phyloP scores from a whole-genome alignment of 2,113 vertebrate genomes.

The Corythoichthys haematopterus region DNA sequence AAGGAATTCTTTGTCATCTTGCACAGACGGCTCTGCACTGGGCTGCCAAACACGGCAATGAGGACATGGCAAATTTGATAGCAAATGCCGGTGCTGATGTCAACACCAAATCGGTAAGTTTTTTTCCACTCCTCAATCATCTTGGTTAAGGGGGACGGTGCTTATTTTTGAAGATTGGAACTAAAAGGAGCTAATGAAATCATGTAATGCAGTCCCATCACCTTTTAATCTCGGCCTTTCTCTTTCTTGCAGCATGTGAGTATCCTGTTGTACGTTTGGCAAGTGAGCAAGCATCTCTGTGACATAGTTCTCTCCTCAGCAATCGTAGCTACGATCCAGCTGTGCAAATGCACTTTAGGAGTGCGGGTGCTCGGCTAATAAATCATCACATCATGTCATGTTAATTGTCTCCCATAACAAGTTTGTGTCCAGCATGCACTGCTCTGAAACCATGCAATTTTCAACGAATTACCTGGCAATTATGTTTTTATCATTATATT shows the following conservation, averaged over 20 bases:
- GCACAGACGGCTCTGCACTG: slow-evolving; percentile 76
- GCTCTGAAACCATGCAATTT: slow-evolving; percentile 60
- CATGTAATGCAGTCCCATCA: background rate
- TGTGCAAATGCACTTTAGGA: slow-evolving; percentile 68
- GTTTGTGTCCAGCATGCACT: slow-evolving; percentile 53
- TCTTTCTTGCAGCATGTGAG: slow-evolving; percentile 71
- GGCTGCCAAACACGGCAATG: slow-evolving; percentile 77
- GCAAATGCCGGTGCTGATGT: slow-evolving; percentile 70
- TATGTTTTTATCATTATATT: slow-evolving; percentile 72
- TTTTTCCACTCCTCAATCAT: background rate
- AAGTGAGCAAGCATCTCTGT: background rate
- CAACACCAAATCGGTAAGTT: slow-evolving; percentile 74
- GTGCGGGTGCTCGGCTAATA: slow-evolving; percentile 60
- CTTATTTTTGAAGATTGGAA: background rate
- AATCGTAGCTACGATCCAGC: slow-evolving; percentile 55
- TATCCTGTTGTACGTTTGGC: slow-evolving; percentile 37
- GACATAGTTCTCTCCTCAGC: slow-evolving; percentile 15
- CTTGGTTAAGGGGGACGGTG: background rate
- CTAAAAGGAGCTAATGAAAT: too few species aligned
- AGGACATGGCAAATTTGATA: slow-evolving; percentile 71
- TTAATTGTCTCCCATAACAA: slow-evolving; percentile 75
- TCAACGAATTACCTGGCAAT: slow-evolving; percentile 71
- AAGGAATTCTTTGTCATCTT: slow-evolving; percentile 1
- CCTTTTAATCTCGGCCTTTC: background rate
- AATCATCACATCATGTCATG: slow-evolving; percentile 71